Evolutionary conservation across 2,888 invertebrate species (phyloP).

Genomic region (Callosobruchus maculatus): DNA sequence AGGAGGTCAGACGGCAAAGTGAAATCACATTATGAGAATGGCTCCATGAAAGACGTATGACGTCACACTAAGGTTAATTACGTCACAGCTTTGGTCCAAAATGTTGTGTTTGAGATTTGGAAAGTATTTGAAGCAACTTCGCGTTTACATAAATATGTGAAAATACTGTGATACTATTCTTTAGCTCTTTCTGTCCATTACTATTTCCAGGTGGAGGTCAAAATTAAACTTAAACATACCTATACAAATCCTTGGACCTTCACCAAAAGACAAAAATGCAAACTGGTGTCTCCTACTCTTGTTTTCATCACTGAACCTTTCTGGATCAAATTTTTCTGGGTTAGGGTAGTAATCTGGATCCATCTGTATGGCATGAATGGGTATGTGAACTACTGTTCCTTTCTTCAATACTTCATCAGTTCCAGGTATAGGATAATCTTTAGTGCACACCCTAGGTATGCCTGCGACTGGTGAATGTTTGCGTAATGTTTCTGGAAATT

Average conservation of each 20-base stretch:
- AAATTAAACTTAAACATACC: conserved; percentile 40
- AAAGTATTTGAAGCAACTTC: too few species aligned
- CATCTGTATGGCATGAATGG: conserved; percentile 26
- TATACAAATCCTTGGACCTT: conserved; percentile 57
- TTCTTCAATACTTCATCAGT: conserved; percentile 22
- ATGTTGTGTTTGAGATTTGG: too few species aligned
- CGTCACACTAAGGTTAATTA: too few species aligned
- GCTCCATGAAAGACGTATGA: too few species aligned
- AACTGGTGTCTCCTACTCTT: conserved; percentile 51
- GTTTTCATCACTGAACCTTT: conserved; percentile 55
- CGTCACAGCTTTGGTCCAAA: too few species aligned
- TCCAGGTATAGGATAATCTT: conserved; percentile 27
- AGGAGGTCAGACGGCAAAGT: too few species aligned
- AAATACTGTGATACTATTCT: too few species aligned
- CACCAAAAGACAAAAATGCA: conserved; percentile 51
- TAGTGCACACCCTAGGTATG: conserved; percentile 26
- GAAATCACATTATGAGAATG: too few species aligned
- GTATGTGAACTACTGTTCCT: conserved; percentile 22
- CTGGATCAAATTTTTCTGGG: conserved; percentile 60
- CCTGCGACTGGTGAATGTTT: conserved; percentile 25
- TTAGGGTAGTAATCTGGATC: conserved; percentile 46
- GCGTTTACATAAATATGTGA: too few species aligned
- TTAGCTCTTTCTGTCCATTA: too few species aligned
- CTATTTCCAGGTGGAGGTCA: too few species aligned
- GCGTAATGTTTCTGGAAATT: conserved; percentile 32